These are phyloP conservation scores for Pheosia gnoma DNA, from an alignment of 2,888 invertebrate genomes.

Conservation along the genomic window DNA sequence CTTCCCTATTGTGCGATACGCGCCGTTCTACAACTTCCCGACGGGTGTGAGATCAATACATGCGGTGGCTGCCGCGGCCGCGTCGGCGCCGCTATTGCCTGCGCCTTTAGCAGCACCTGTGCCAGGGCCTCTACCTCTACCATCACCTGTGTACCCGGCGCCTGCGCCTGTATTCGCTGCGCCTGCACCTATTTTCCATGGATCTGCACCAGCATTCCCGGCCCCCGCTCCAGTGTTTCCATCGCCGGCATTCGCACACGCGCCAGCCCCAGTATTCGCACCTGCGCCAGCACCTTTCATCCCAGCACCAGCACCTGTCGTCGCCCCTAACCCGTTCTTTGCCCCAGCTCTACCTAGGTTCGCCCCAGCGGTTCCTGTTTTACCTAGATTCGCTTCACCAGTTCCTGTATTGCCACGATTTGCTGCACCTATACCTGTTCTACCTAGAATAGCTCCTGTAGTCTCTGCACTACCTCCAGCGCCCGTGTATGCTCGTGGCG, in stretches of 20 bases:
- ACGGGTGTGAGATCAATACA: conserved; percentile 70
- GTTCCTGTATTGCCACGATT: conserved; percentile 26
- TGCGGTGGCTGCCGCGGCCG: conserved; percentile 64
- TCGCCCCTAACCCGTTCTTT: conserved; percentile 30
- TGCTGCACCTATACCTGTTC: conserved; percentile 24
- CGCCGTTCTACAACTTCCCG: conserved; percentile 78
- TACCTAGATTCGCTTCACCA: conserved; percentile 33
- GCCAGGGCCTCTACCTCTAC: conserved; percentile 37
- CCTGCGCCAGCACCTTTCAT: conserved; percentile 19
- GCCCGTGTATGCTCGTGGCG: conserved; percentile 40
- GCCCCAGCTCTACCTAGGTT: conserved; percentile 34
- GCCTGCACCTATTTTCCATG: conserved; percentile 34
- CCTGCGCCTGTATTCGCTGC: conserved; percentile 36
- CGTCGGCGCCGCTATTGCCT: conserved; percentile 26
- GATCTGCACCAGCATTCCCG: conserved; percentile 39
- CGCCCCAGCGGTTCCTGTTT: conserved; percentile 24
- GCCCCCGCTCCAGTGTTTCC: conserved; percentile 34
- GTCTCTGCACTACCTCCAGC: conserved; percentile 25
- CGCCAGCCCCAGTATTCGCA: conserved; percentile 24
- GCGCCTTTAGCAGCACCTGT: conserved; percentile 40
- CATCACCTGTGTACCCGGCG: conserved; percentile 38
- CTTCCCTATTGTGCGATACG: conserved; percentile 71
- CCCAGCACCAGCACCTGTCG: conserved; percentile 16
- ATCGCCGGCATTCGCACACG: conserved; percentile 34
- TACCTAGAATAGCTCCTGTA: conserved; percentile 35